These are phyloP conservation scores for Brachionus paranguensis DNA, from an alignment of 1,140 invertebrate species.

Conservation along the genomic window DNA sequence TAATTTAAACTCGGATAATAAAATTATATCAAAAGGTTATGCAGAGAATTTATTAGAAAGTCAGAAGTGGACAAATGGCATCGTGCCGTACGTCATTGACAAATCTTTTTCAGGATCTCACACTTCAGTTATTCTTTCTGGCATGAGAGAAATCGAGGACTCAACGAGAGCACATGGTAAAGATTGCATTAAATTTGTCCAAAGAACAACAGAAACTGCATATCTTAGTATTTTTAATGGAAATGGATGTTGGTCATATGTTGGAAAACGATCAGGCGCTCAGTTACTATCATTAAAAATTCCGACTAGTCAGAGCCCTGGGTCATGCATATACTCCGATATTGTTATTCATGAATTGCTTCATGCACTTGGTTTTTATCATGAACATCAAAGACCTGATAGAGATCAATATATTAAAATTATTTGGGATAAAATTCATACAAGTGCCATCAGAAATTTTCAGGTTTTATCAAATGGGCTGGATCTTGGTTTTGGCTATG, in stretches of 20 bases:
- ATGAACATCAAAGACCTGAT: constrained; percentile 94
- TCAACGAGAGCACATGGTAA: background rate
- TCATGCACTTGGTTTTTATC: constrained; percentile 96
- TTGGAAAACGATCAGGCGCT: background rate
- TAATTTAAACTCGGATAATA: background rate
- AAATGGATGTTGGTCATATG: background rate
- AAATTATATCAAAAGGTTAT: background rate
- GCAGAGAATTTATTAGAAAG: background rate
- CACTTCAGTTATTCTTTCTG: background rate
- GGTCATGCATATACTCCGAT: constrained; percentile 57
- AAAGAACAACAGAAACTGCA: background rate
- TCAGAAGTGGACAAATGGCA: background rate
- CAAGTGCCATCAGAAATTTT: background rate
- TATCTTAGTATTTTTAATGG: background rate
- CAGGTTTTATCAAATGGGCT: background rate
- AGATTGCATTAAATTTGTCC: constrained; percentile 7
- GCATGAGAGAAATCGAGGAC: background rate
- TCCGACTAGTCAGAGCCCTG: background rate
- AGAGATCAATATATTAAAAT: constrained; percentile 66
- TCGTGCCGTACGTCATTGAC: background rate
- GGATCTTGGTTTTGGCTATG: constrained; percentile 58
- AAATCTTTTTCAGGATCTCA: background rate
- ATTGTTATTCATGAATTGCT: constrained; percentile 97
- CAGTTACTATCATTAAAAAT: background rate
- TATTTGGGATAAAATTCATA: background rate